phyloP scores from a whole-genome alignment of 2,113 vertebrate genomes.

The Corythaixoides concolor region DNA sequence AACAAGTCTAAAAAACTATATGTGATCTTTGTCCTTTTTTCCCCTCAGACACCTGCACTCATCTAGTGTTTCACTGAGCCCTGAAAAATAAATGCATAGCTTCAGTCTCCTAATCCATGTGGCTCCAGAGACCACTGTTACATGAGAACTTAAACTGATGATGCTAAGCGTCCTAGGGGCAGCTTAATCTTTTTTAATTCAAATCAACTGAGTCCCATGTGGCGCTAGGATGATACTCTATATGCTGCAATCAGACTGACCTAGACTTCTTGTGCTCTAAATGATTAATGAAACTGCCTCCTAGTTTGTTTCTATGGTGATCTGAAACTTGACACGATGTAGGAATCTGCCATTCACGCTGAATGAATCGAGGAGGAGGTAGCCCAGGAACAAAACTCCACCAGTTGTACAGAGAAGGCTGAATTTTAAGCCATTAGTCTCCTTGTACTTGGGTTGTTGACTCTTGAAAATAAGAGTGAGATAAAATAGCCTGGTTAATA shows the following conservation, averaged over 20 bases:
- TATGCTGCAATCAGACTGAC: constrained; percentile 99
- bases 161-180: constrained; percentile 87
- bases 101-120: constrained; percentile 99
- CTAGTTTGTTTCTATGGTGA: constrained; percentile 97
- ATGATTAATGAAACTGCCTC: constrained; percentile 99
- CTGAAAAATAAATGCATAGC: constrained; percentile 97
- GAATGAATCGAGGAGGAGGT: constrained; percentile 75
- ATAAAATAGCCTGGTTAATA: constrained; percentile 34
- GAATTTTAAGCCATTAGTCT: constrained; percentile 59
- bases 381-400: constrained; percentile 60
- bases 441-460: constrained; percentile 37
- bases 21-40: constrained; percentile 80
- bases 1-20: constrained; percentile 81
- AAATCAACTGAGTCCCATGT: constrained; percentile 93
- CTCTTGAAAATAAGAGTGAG: constrained; percentile 28
- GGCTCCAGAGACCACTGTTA: constrained; percentile 97
- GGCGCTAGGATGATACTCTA: constrained; percentile 96
- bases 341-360: constrained; percentile 93
- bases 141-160: constrained; percentile 94
- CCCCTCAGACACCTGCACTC: constrained; percentile 94
- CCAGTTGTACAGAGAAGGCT: constrained; percentile 32
- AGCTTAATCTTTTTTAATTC: constrained; percentile 94
- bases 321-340: constrained; percentile 92
- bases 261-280: constrained; percentile 98
- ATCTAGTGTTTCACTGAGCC: constrained; percentile 92